Conservation (phyloP, 2,797 vertebrate genomes). For the Gymnoscopelus microlampas region DNA sequence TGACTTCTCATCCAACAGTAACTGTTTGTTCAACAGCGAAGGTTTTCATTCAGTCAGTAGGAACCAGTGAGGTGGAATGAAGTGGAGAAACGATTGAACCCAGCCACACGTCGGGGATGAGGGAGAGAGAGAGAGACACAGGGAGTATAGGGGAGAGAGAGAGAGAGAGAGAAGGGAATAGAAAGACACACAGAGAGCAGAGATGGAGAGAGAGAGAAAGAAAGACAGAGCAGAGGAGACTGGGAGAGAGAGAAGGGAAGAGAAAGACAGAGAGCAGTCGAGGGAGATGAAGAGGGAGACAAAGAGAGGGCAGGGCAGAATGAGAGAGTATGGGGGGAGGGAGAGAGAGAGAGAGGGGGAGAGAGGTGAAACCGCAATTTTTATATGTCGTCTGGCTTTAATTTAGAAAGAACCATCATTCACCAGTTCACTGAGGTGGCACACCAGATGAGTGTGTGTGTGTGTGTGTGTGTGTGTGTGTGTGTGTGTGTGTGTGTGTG, state of each 20-base stretch:
- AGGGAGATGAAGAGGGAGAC: constrained; percentile 55
- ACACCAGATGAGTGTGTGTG: constrained; percentile 65
- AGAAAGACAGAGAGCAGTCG: constrained; percentile 52
- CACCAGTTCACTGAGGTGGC: constrained; percentile 76
- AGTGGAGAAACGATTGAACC: constrained; percentile 69
- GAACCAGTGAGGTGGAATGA: constrained; percentile 62
- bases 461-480: constrained; percentile 6
- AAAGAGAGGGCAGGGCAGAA: constrained; percentile 38
- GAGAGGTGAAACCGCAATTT: constrained; percentile 73
- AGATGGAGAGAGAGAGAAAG: no score
- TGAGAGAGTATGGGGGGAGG: not conserved
- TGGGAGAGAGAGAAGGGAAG: constrained; percentile 52
- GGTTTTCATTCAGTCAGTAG: constrained; percentile 47
- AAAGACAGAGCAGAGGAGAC: no score
- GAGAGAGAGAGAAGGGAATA: no score
- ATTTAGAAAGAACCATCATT: constrained; percentile 78
- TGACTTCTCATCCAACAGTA: constrained; percentile 35
- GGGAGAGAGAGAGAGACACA: constrained; percentile 48
- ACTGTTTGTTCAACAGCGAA: constrained; percentile 44
- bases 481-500: constrained; percentile 4
- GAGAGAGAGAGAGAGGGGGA: constrained; percentile 4
- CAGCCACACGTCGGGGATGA: constrained; percentile 56
- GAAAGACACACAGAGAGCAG: no score
- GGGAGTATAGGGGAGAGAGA: no score
- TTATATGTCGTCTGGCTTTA: constrained; percentile 79